Conservation (phyloP, 2,113 vertebrate species). For the Coptodon bakossiorum region DNA sequence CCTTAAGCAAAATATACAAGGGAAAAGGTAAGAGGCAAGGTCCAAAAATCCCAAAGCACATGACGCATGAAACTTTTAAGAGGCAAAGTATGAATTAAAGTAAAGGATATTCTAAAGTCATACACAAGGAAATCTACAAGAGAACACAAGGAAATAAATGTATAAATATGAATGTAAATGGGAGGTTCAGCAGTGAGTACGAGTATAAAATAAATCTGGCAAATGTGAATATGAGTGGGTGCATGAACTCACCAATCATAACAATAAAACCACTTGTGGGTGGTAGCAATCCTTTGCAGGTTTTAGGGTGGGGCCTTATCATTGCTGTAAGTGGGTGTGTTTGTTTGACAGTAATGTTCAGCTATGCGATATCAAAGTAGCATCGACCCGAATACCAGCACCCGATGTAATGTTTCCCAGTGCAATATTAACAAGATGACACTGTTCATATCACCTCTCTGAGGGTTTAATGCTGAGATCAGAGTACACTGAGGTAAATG, state of each 20-base stretch:
- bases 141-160: not conserved
- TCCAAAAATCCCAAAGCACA: not conserved
- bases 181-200: not conserved
- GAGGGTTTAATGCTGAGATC: not conserved
- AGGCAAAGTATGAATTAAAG: not conserved
- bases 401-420: not conserved
- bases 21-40: not conserved
- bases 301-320: not conserved
- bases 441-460: not conserved
- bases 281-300: not conserved
- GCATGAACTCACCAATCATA: not conserved
- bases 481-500: not conserved
- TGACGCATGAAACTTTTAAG: not conserved
- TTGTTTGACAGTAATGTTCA: not conserved
- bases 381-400: not conserved
- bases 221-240: not conserved
- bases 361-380: not conserved
- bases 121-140: not conserved
- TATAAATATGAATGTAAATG: not conserved
- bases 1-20: not conserved
- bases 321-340: not conserved
- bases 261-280: not conserved
- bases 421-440: accelerated
- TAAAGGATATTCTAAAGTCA: not conserved
- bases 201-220: not conserved